These are phyloP conservation scores for Drosophila sordidapex DNA, from an alignment of 2,888 invertebrate genomes.

Conservation along the genomic window DNA sequence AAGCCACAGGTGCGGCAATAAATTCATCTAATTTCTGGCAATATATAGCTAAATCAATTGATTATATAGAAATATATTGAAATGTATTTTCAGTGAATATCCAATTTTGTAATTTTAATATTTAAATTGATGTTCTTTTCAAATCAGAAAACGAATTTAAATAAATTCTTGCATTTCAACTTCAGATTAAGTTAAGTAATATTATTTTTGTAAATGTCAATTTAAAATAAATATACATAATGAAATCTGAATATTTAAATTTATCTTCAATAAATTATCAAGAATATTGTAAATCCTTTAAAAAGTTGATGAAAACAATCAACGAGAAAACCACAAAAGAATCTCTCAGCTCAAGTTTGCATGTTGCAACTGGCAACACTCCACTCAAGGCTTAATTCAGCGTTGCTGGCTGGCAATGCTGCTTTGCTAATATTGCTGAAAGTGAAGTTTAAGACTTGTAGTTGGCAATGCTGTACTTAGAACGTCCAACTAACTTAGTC, in stretches of 20 bases:
- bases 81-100: neutral
- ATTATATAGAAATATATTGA: neutral
- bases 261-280: too few species aligned
- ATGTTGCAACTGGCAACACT: neutral
- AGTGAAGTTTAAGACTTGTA: neutral
- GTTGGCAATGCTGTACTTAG: constrained; percentile 11
- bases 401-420: neutral
- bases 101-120: neutral
- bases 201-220: too few species aligned
- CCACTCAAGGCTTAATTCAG: neutral
- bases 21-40: neutral
- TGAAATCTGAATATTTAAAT: too few species aligned
- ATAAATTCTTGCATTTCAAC: too few species aligned
- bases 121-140: neutral
- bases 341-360: neutral
- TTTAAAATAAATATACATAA: too few species aligned
- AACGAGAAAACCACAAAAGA: neutral
- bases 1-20: constrained; percentile 54
- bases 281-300: neutral
- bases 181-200: neutral
- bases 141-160: neutral
- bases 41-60: neutral
- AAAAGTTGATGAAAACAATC: neutral
- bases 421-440: neutral
- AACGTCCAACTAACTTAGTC: neutral